Conservation (phyloP, 2,113 vertebrate genomes). For the Gambusia holbrooki region DNA sequence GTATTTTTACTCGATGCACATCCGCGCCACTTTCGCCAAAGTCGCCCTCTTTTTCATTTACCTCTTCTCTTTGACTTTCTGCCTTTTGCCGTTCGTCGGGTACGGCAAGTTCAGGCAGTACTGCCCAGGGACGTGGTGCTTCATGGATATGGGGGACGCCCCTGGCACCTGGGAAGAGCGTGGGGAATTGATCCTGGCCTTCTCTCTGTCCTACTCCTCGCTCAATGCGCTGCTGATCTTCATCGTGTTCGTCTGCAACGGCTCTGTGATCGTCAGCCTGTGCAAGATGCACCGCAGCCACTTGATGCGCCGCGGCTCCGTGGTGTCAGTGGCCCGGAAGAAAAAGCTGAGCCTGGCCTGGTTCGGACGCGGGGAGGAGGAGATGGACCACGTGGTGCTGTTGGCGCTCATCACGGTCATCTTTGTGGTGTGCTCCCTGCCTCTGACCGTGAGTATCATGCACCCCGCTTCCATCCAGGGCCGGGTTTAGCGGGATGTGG, state of each 20-base stretch:
- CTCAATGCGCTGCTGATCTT: constrained; percentile 85
- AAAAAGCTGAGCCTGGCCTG: constrained; percentile 75
- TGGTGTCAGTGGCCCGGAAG: constrained; percentile 64
- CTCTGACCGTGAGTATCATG: constrained; percentile 85
- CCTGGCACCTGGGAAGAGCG: constrained; percentile 6
- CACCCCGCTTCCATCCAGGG: neutral
- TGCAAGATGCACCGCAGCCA: constrained; percentile 88
- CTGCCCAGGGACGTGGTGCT: constrained; percentile 92
- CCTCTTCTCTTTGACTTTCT: constrained; percentile 81
- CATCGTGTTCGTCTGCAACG: constrained; percentile 85
- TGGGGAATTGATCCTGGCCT: constrained; percentile 71
- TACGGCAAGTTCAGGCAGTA: constrained; percentile 87
- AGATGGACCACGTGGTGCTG: constrained; percentile 87
- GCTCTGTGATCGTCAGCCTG: constrained; percentile 87
- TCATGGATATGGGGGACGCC: constrained; percentile 83
- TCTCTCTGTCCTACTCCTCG: constrained; percentile 87
- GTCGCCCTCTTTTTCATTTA: constrained; percentile 80
- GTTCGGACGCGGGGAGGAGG: constrained; percentile 83
- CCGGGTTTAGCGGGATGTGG: no score
- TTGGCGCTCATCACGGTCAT: constrained; percentile 87
- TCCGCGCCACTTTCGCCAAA: constrained; percentile 80
- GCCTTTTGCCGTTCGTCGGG: constrained; percentile 83
- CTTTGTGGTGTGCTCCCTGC: constrained; percentile 89
- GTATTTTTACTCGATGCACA: constrained; percentile 85
- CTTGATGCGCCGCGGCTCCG: constrained; percentile 75